A percentile compares a stretch with the other conserved stretches of the same genome.
Conservation (phyloP, 2,888 invertebrate genomes). For the Eurytoma adleriae region DNA sequence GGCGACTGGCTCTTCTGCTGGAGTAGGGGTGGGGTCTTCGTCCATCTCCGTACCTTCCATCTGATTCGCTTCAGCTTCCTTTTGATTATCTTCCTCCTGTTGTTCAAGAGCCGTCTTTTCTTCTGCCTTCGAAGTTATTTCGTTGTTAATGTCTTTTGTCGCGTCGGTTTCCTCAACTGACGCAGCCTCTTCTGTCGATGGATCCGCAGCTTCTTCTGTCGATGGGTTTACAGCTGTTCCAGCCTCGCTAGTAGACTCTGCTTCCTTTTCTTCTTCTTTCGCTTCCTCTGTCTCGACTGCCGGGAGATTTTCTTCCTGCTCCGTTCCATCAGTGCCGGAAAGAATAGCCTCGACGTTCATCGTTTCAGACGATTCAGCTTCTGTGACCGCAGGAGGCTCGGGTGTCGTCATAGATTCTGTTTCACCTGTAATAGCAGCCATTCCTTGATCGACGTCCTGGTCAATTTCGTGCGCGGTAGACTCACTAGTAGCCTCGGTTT, state of each 20-base stretch:
- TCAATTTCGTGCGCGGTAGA: conserved; percentile 60
- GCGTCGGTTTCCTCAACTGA: conserved; percentile 59
- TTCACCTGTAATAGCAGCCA: conserved; percentile 52
- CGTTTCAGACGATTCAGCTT: conserved; percentile 40
- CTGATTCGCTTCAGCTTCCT: conserved; percentile 59
- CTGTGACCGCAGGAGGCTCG: background rate
- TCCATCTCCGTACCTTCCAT: conserved; percentile 7
- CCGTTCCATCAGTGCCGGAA: conserved; percentile 42
- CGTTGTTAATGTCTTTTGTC: conserved; percentile 40
- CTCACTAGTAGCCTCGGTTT: conserved; percentile 59
- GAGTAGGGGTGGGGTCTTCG: conserved; percentile 24
- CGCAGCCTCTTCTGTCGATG: conserved; percentile 64
- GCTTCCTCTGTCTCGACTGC: background rate
- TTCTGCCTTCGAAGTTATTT: conserved; percentile 56
- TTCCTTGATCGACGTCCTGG: conserved; percentile 59
- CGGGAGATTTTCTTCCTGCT: conserved; percentile 34
- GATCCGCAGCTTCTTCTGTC: conserved; percentile 39
- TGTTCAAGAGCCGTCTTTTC: conserved; percentile 55
- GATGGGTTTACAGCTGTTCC: background rate
- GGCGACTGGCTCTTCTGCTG: background rate
- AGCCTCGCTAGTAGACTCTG: conserved; percentile 24
- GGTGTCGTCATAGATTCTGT: conserved; percentile 3
- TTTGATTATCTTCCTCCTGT: conserved; percentile 50
- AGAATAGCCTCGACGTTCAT: conserved; percentile 58
- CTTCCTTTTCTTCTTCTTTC: conserved; percentile 37